These are phyloP conservation scores for Rhea pennata DNA, from an alignment of 2,113 vertebrate species.

Conservation along the genomic window DNA sequence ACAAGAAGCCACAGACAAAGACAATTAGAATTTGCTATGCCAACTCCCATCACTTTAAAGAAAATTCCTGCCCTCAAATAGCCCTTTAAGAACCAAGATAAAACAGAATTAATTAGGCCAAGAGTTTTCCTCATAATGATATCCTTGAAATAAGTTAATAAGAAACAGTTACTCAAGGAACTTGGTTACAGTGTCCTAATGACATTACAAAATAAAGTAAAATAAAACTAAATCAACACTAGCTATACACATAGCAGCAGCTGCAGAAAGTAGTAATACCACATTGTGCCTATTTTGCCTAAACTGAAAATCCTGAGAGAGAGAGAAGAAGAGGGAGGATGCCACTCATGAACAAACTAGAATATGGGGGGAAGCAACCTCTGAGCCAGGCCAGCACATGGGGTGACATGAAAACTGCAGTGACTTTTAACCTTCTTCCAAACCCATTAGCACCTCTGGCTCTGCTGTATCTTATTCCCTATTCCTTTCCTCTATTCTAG, in stretches of 20 bases:
- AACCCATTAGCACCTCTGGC: neutral
- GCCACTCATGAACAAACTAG: neutral
- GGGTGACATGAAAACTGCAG: neutral
- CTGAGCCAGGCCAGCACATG: neutral
- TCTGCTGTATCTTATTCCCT: neutral
- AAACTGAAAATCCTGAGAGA: neutral
- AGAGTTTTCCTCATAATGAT: neutral
- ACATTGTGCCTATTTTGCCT: neutral
- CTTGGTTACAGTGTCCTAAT: neutral
- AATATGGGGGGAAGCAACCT: neutral
- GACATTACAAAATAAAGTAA: neutral
- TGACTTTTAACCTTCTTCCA: neutral
- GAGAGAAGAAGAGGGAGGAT: neutral
- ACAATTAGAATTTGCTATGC: neutral
- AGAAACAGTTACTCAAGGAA: neutral
- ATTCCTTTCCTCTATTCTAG: neutral
- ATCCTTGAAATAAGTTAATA: neutral
- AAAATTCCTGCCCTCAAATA: neutral
- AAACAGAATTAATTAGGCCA: neutral
- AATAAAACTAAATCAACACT: neutral
- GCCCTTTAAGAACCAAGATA: neutral
- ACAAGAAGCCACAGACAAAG: neutral
- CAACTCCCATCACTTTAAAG: neutral
- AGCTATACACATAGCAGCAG: neutral
- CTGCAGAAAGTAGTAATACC: neutral